A percentile compares a stretch with the other conserved stretches of the same genome.
phyloP scores from a whole-genome alignment of 2,888 invertebrate genomes.

The Spodoptera picta region DNA sequence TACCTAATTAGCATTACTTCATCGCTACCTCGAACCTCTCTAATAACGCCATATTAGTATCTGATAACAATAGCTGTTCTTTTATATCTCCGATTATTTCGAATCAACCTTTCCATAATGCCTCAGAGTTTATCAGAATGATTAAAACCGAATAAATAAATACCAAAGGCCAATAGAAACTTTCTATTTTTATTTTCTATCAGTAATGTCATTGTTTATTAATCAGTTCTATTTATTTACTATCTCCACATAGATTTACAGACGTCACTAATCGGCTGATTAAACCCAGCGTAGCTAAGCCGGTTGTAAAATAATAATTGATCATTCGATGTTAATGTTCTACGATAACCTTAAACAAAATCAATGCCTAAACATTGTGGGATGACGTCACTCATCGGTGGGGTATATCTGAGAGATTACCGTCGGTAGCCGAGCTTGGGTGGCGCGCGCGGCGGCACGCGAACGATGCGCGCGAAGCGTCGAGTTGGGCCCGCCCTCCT shows the following conservation, averaged over 20 bases:
- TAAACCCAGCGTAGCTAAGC: slow-evolving; percentile 2
- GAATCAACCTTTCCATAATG: too few relatives aligned
- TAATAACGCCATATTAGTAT: slow-evolving; percentile 8
- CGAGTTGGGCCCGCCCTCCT: slow-evolving; percentile 75
- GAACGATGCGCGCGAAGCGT: slow-evolving; percentile 74
- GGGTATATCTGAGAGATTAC: slow-evolving; percentile 52
- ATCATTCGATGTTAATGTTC: slow-evolving; percentile 10
- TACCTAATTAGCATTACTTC: too few relatives aligned
- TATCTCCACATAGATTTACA: not conserved
- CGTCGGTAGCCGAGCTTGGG: slow-evolving; percentile 80
- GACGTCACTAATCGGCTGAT: slow-evolving; percentile 1
- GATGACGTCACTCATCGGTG: slow-evolving; percentile 53
- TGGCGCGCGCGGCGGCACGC: slow-evolving; percentile 81
- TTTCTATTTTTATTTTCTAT: too few relatives aligned
- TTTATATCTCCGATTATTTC: too few relatives aligned
- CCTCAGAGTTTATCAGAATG: too few relatives aligned
- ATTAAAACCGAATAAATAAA: too few relatives aligned
- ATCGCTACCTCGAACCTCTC: not conserved
- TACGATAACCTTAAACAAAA: slow-evolving; percentile 29
- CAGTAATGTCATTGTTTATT: too few relatives aligned
- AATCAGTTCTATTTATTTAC: too few relatives aligned
- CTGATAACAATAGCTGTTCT: too few relatives aligned
- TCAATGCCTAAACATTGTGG: slow-evolving; percentile 35
- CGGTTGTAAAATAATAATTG: slow-evolving; percentile 13
- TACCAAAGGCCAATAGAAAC: too few relatives aligned